Evolutionary conservation across 2,797 vertebrate species (phyloP), one percentile per base, ranked within the genome.

Genomic region (Gymnocypris eckloni): DNA sequence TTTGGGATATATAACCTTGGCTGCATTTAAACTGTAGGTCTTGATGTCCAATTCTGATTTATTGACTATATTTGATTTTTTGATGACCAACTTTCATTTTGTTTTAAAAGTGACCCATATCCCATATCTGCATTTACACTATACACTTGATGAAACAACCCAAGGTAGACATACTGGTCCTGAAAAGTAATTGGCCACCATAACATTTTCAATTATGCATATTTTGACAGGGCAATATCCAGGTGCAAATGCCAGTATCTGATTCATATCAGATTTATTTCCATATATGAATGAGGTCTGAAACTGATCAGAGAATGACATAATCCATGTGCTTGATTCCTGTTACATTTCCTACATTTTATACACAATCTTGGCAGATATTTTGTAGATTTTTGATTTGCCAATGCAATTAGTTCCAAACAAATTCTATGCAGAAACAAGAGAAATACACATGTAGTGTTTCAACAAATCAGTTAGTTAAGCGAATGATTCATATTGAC

Each of bases 321-420:
- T 4, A 25, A 25, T 25, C 22, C n/a, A 5, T 13, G 4, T 12
- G n/a, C 1, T 13, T 61, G 25, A 16, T 61, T 25, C 59, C 9
- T n/a, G 22, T 0, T 59, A 59, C 20, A n/a, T 59, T 61, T 61
- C 11, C 20, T 71, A 70, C 2, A 13, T 71, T 43, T n/a, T 70
- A 41, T 0, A 70, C 18, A n/a, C 16, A 39, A 39, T 20, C 11
- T 69, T 70, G 4, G 1, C 10, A 70, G 10, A 41, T 70, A 41
- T 39, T 67, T 67, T 37, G 7, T 37, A 18, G 9, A 11, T 67
- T 28, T 64, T 66, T 33, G 25, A 28, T 67, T 7, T 67, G 28
- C 4, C 66, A 66, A 28, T 81, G 28, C 66, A 70, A 54, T 54
- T 81, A 52, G 33, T 41, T 82, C 33, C 52, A 48, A n/a, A 71